Percentiles rank a stretch among this genome's conserved stretches.
Evolutionary conservation across 2,888 invertebrate genomes (phyloP).

Genomic region (Steinernema hermaphroditum): DNA sequence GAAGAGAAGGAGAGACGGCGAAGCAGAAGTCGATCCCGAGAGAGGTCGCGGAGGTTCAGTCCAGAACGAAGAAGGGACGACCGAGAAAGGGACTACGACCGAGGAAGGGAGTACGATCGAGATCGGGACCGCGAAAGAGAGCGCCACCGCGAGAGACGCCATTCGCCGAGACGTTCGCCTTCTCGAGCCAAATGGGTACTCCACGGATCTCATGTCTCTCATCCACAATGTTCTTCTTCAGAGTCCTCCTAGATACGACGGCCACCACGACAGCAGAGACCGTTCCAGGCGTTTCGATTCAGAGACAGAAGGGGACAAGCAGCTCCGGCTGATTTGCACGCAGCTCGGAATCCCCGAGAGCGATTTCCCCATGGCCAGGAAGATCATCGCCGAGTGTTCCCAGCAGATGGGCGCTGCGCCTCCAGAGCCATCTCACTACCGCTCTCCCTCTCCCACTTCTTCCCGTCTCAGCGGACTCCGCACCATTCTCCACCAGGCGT

Average conservation of each 20-base stretch:
- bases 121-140: neutral
- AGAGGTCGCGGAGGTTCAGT: neutral
- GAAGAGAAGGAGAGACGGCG: neutral
- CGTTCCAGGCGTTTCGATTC: too few relatives aligned
- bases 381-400: neutral
- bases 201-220: too few relatives aligned
- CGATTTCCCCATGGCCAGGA: neutral
- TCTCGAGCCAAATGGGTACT: too few relatives aligned
- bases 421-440: neutral
- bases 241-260: too few relatives aligned
- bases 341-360: conserved; percentile 16
- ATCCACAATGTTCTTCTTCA: too few relatives aligned
- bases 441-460: neutral
- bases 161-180: too few relatives aligned
- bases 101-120: neutral
- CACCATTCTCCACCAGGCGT: neutral
- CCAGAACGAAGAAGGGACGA: neutral
- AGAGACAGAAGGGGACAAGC: conserved; percentile 4
- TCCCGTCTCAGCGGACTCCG: neutral
- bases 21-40: neutral
- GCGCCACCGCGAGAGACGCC: too few relatives aligned
- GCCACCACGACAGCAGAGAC: neutral
- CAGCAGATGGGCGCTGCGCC: neutral
- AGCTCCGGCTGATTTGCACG: neutral
- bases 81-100: neutral